phyloP scores from a whole-genome alignment of 2,797 vertebrate genomes.

The Enteromius paludinosus region DNA sequence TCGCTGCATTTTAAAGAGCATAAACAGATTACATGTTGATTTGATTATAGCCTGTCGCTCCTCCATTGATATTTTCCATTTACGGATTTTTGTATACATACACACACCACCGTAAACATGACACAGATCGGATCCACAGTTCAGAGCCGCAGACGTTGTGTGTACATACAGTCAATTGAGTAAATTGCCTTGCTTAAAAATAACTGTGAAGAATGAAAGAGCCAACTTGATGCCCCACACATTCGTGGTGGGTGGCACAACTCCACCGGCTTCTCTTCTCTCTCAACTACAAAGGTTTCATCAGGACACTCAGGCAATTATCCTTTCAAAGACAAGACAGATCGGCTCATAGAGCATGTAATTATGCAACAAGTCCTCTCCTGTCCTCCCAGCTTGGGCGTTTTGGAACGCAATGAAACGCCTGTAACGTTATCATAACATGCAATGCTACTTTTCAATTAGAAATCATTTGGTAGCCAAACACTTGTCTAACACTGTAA shows the following conservation, averaged over 20 bases:
- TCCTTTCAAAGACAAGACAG: slow-evolving; percentile 60
- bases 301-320: slow-evolving; percentile 55
- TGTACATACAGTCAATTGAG: slow-evolving; percentile 43
- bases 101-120: slow-evolving; percentile 13
- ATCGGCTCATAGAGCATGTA: slow-evolving; percentile 57
- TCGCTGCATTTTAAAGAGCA: slow-evolving; percentile 8
- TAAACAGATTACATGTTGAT: slow-evolving; percentile 34
- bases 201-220: slow-evolving; percentile 31
- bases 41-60: slow-evolving; percentile 24
- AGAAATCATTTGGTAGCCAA: slow-evolving; percentile 46
- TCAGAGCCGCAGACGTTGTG: slow-evolving; percentile 30
- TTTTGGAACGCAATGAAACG: slow-evolving; percentile 55
- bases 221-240: slow-evolving; percentile 37
- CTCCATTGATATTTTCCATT: slow-evolving; percentile 7
- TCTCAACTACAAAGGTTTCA: slow-evolving; percentile 54
- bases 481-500: slow-evolving; percentile 31
- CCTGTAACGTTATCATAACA: slow-evolving; percentile 60
- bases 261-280: slow-evolving; percentile 44
- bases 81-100: slow-evolving; percentile 17
- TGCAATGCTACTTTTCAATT: slow-evolving; percentile 56
- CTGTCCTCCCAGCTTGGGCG: slow-evolving; percentile 55
- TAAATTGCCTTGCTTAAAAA: slow-evolving; percentile 52
- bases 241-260: slow-evolving; percentile 59
- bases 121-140: slow-evolving; percentile 14
- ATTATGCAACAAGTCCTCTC: slow-evolving; percentile 63